These are phyloP conservation scores for Hyalella azteca DNA, from an alignment of 2,888 invertebrate genomes.

Conservation along the genomic window DNA sequence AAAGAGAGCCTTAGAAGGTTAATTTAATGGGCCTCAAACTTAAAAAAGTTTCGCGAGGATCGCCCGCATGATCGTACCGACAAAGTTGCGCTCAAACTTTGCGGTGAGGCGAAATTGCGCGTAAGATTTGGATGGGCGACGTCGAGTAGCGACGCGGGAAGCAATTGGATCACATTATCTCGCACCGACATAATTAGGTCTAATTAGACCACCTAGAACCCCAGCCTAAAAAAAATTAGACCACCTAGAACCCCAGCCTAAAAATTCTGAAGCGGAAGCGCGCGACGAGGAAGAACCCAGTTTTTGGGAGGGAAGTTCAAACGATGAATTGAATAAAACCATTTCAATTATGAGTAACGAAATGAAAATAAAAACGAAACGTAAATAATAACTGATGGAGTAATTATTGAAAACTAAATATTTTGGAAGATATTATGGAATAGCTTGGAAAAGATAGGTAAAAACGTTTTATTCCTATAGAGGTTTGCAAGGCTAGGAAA, in stretches of 20 bases:
- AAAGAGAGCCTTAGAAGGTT: neutral
- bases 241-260: neutral
- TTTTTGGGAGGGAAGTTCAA: neutral
- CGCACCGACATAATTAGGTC: constrained; percentile 32
- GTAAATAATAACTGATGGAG: too few species aligned
- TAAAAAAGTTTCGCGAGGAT: neutral
- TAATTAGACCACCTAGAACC: constrained; percentile 33
- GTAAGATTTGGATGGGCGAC: constrained; percentile 21
- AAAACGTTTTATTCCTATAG: too few species aligned
- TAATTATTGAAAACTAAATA: too few species aligned
- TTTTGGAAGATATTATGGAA: too few species aligned
- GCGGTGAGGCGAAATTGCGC: constrained; percentile 24
- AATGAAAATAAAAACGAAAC: too few species aligned
- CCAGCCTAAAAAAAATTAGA: neutral
- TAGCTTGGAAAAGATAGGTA: too few species aligned
- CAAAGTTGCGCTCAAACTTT: constrained; percentile 21
- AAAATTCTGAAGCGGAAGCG: too few species aligned
- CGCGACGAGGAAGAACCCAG: neutral
- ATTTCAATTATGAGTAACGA: too few species aligned
- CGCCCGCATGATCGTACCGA: constrained; percentile 7
- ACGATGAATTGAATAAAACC: neutral
- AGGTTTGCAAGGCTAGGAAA: too few species aligned
- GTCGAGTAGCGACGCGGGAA: constrained; percentile 10
- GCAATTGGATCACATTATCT: constrained; percentile 36
- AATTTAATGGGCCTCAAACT: constrained; percentile 6